A percentile compares a stretch with the other conserved stretches of the same genome.
Conservation (phyloP, 2,113 vertebrate genomes). For the Hystrix brachyura region DNA sequence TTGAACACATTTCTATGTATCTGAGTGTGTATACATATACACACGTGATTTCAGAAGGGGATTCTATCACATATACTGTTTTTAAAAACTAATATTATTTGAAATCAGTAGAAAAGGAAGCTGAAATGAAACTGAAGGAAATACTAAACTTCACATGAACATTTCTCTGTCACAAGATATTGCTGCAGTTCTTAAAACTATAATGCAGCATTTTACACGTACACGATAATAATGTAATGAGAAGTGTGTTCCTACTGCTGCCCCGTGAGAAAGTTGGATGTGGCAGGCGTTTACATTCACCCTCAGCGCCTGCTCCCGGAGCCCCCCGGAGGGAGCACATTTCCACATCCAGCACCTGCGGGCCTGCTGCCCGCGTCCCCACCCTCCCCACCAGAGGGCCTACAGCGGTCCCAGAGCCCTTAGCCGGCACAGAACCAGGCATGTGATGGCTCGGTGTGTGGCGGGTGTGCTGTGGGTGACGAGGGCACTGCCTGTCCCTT, state of each 20-base stretch:
- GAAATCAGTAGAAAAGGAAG: slow-evolving; percentile 36
- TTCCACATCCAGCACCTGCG: background rate
- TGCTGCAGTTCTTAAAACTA: background rate
- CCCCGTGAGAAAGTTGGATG: background rate
- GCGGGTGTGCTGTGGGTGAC: background rate
- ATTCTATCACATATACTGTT: background rate
- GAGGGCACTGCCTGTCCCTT: background rate
- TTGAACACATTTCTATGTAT: background rate
- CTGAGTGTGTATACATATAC: background rate
- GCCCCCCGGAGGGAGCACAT: background rate
- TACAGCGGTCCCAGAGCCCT: background rate
- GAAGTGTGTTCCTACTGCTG: too few species aligned
- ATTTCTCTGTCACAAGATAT: background rate
- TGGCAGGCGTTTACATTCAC: background rate
- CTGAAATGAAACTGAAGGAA: background rate
- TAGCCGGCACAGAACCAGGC: background rate
- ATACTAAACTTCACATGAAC: background rate
- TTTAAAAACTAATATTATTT: background rate
- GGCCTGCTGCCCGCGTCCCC: background rate
- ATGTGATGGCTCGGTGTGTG: background rate
- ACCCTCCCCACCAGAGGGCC: background rate
- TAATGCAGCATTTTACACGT: background rate
- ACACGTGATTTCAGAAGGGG: slow-evolving; percentile 9
- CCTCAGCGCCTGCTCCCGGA: background rate
- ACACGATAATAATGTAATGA: background rate